Evolutionary conservation across 2,888 invertebrate species (phyloP), one percentile per base, ranked within the genome.

Genomic region (Mallateleia sp.): DNA sequence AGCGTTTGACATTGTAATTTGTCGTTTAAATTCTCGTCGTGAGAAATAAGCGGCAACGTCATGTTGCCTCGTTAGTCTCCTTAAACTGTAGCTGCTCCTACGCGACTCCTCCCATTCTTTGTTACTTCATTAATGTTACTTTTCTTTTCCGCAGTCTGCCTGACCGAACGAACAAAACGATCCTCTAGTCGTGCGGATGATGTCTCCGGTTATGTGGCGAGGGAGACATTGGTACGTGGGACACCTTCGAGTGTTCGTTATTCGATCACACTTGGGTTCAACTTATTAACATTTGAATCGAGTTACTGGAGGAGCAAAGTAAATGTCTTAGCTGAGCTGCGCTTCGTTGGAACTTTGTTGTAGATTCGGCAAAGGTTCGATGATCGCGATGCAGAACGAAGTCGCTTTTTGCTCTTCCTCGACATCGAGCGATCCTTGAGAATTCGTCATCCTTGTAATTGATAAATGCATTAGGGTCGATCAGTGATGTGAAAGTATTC

Each of bases 1-100:
- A 95, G 95, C 95, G 91, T 93, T 87, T 82, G 87, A 74, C 85
- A 60, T 83, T 71, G 56, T 66, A 80, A 75, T 74, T 82, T 72
- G 74, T 82, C 81, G 66, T 74, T 66, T 75, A 56, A 25, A 47
- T 42, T 58, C 79, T 52, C 54, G 34, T 42, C 71, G 24, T n/a
- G 69, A 60, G 67, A 60, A 58, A 15, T 69, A 2, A 24, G 58
- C 45, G 64, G 67, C 72, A 74, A 74, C 52, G 20, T 66, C 75
- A 52, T 54, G 54, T 54, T 66, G 66, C 28, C 34, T 56, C 9
- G 22, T 32, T 54, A 22, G 32, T n/a, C 62, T 62, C 20, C 80
- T 72, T 80, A 80, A 45, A 72, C 32, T 72, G 64, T 80, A 80
- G 18, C 38, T 45, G 28, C 60, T 67, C 47, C 38, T 20, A 18